phyloP scores from a whole-genome alignment of 53 echinoderm and acorn worm species.

The Paracentrotus lividus region DNA sequence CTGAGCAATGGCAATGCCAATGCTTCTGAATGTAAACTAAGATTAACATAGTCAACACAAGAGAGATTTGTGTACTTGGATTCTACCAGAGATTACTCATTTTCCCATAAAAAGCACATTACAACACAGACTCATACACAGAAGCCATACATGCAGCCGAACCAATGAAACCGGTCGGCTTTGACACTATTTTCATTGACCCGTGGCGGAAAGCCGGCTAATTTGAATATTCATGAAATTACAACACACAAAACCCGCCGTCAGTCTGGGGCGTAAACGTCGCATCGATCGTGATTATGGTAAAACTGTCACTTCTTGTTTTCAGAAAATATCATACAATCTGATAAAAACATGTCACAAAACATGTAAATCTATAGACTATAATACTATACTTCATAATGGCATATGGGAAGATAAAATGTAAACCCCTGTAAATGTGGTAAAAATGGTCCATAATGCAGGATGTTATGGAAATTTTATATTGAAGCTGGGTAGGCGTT shows the following conservation, averaged over 20 bases:
- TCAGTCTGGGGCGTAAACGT: neutral
- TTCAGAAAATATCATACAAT: neutral
- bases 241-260: slow-evolving; percentile 15
- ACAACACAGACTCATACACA: neutral
- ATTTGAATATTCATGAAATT: slow-evolving; percentile 64
- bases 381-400: neutral
- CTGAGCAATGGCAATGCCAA: too few relatives aligned
- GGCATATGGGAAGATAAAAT: neutral
- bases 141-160: neutral
- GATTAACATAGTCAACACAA: too few relatives aligned
- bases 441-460: neutral
- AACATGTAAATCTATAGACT: neutral
- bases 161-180: neutral
- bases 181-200: slow-evolving; percentile 47
- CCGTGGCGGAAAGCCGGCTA: slow-evolving; percentile 45
- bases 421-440: neutral
- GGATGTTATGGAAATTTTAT: neutral
- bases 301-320: slow-evolving; percentile 15
- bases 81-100: slow-evolving; percentile 26
- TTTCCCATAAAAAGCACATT: neutral
- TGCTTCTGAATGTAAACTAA: too few relatives aligned
- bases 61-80: too few relatives aligned
- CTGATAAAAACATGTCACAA: neutral
- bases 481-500: neutral
- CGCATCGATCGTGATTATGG: neutral